Evolutionary conservation across 2,797 vertebrate species (phyloP).

Genomic region (Euthynnus affinis): DNA sequence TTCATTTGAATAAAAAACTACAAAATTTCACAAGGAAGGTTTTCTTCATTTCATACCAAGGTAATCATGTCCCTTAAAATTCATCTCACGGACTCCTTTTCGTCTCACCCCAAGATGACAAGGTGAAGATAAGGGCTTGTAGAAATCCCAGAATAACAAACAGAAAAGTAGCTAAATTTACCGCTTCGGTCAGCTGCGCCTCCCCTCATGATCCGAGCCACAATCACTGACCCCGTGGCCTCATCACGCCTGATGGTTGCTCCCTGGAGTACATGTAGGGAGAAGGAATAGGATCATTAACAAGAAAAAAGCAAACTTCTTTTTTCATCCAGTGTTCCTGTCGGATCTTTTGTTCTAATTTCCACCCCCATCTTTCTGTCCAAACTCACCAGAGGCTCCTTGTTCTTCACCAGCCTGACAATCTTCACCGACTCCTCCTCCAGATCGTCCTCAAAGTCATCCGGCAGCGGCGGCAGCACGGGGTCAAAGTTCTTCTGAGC

Average conservation of each 20-base stretch:
- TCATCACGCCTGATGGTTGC: conserved; percentile 96
- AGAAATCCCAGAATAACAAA: background rate
- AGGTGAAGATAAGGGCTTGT: too few species aligned
- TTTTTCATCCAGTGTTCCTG: background rate
- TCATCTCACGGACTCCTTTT: background rate
- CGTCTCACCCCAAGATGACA: background rate
- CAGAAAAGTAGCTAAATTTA: conserved; percentile 55
- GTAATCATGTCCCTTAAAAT: background rate
- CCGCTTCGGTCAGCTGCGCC: conserved; percentile 96
- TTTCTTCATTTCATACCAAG: background rate
- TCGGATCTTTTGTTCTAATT: background rate
- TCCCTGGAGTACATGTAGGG: conserved; percentile 83
- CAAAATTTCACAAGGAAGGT: too few species aligned
- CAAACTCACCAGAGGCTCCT: conserved; percentile 93
- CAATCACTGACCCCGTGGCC: conserved; percentile 90
- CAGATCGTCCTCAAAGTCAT: conserved; percentile 93
- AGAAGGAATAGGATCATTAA: background rate
- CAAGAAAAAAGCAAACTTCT: background rate
- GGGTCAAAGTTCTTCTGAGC: conserved; percentile 98
- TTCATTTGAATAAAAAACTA: too few species aligned
- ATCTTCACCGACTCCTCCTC: conserved; percentile 98
- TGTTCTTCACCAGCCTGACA: conserved; percentile 96
- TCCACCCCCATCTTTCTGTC: background rate
- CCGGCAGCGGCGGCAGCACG: conserved; percentile 93
- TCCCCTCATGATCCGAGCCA: conserved; percentile 96